Evolutionary conservation across 1,140 invertebrate species (phyloP), one percentile per base, ranked within the genome.

Genomic region (Monochamus saltuarius): DNA sequence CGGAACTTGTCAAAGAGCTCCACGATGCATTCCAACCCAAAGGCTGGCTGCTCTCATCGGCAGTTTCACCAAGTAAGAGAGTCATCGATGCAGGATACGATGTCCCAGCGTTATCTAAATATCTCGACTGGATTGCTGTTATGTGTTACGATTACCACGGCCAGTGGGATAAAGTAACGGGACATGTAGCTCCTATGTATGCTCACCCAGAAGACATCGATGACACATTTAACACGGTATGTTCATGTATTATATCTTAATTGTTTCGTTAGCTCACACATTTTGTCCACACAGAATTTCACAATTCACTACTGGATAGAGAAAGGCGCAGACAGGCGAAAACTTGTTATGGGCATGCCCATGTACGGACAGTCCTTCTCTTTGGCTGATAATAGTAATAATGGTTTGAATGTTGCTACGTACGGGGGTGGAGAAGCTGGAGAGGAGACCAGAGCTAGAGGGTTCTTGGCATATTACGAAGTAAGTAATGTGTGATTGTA

Each of bases 91-190:
- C 68, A 17, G 88, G 84, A 7, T 94, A 94, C 69, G 88, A 93
- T 67, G 85, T 93, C 0, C 86, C 88, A 1, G 74, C 79, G 1
- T 68, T 94, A 2, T 84, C 84, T 0, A 78, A 81, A 14, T 87
- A 91, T 71, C 79, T 94, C 52, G 89, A 94, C 73, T 94, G 91
- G 88, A 93, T 97, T 65, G 86, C 91, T 1, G 85, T 95, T 0
- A 95, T 95, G 93, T 86, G 87, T 0, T 95, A 96, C 69, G 92
- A 95, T 72, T 94, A 88, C 69, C 92, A 94, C 67, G 92, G 92
- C 0, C 88, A 92, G 67, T 95, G 92, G 92, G 92, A 95, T 70
- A 92, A 92, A 69, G 86, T 87, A 68, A 94, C 92, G 1, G 92
- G 92, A 7, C 92, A 95, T 70, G 85, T 92, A 1, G 88, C 92